phyloP scores from a whole-genome alignment of 2,888 invertebrate genomes.

The Papilio protenor region DNA sequence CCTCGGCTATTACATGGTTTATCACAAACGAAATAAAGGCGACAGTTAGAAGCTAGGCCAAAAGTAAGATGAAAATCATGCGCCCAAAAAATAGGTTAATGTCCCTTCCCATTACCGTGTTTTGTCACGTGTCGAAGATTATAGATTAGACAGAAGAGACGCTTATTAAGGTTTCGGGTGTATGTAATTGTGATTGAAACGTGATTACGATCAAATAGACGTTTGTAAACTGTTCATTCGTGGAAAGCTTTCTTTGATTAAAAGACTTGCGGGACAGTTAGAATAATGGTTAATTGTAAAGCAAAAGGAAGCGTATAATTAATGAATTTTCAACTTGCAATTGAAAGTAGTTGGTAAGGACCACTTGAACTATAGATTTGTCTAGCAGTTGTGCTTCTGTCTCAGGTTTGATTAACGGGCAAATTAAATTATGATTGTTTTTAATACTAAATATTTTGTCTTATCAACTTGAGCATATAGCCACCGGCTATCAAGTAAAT shows the following conservation, averaged over 20 bases:
- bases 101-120: conserved; percentile 73
- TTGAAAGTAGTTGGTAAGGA: neutral
- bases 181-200: conserved; percentile 38
- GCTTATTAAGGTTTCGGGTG: conserved; percentile 47
- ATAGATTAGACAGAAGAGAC: conserved; percentile 53
- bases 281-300: conserved; percentile 14
- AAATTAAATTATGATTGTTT: neutral
- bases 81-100: conserved; percentile 75
- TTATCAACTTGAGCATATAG: too few relatives aligned
- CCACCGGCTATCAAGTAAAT: neutral
- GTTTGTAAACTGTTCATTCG: neutral
- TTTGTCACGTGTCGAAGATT: conserved; percentile 77
- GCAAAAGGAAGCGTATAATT: neutral
- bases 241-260: neutral
- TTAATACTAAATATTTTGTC: neutral
- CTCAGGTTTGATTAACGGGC: neutral
- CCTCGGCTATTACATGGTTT: conserved; percentile 51
- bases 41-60: conserved; percentile 61
- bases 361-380: neutral
- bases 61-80: conserved; percentile 61
- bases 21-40: conserved; percentile 53
- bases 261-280: neutral
- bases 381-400: neutral
- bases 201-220: conserved; percentile 16
- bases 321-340: neutral